A percentile compares a stretch with the other conserved stretches of the same genome.
Conservation (phyloP, 2,797 vertebrate species). For the Muscicapa striata region DNA sequence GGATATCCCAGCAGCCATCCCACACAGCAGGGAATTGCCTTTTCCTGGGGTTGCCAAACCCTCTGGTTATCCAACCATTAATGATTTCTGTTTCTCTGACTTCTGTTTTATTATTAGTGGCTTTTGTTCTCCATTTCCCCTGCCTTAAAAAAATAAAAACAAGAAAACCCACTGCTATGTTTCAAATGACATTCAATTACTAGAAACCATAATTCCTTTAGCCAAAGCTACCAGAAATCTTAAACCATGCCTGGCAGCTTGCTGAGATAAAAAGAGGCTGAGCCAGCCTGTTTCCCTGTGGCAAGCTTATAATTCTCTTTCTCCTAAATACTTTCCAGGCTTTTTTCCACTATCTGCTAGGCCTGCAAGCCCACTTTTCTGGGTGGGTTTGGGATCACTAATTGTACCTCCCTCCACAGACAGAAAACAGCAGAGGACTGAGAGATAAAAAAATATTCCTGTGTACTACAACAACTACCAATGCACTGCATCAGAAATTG, state of each 20-base stretch:
- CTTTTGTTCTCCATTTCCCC: slow-evolving; percentile 5
- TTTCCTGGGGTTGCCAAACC: background rate
- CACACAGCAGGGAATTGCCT: background rate
- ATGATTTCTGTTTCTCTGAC: background rate
- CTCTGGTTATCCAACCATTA: background rate
- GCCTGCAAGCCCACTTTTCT: slow-evolving; percentile 15
- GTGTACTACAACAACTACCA: background rate
- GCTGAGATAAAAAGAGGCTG: slow-evolving; percentile 69
- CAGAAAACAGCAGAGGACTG: background rate
- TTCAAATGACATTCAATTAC: slow-evolving; percentile 69
- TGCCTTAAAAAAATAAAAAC: background rate
- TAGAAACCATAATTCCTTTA: slow-evolving; percentile 71
- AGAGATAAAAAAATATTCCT: slow-evolving; percentile 13
- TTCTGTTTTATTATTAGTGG: slow-evolving; percentile 18
- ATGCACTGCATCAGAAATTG: background rate
- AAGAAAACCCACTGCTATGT: slow-evolving; percentile 10
- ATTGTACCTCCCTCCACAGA: background rate
- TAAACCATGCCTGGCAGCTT: slow-evolving; percentile 64
- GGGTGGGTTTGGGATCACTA: slow-evolving; percentile 43
- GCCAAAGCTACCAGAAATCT: slow-evolving; percentile 73
- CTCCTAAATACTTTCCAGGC: slow-evolving; percentile 74
- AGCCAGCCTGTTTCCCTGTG: slow-evolving; percentile 60
- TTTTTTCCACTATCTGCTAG: slow-evolving; percentile 69
- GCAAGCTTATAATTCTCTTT: slow-evolving; percentile 63
- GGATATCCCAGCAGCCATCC: background rate